phyloP scores from a whole-genome alignment of 2,888 invertebrate genomes.

The Xestia c-nigrum region DNA sequence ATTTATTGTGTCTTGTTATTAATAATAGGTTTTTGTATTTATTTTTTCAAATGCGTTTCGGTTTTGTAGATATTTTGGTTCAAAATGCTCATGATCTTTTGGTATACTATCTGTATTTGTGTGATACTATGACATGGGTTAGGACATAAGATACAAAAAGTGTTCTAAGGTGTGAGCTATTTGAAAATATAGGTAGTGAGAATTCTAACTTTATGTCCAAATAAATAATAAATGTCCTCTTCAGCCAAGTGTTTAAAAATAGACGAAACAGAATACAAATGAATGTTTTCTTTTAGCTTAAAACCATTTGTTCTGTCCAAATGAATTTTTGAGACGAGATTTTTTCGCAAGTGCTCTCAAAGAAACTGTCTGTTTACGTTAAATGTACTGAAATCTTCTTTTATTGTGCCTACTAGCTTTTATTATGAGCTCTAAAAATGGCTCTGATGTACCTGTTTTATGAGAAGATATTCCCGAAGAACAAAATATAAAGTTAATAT shows the following conservation, averaged over 20 bases:
- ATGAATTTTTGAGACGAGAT: conserved; percentile 34
- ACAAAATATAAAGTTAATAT: conserved; percentile 12
- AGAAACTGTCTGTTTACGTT: conserved; percentile 26
- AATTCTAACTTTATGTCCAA: not conserved
- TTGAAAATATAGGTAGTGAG: not conserved
- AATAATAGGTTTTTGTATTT: not conserved
- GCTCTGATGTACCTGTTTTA: not conserved
- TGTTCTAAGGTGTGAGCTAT: not conserved
- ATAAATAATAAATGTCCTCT: not conserved
- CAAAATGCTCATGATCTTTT: not conserved
- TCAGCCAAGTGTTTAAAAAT: conserved; percentile 16
- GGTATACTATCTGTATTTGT: too few relatives aligned
- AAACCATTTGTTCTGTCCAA: conserved; percentile 31
- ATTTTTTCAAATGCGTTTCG: not conserved
- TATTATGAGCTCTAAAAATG: not conserved
- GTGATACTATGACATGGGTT: not conserved
- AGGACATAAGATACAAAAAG: not conserved
- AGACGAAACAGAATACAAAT: conserved; percentile 34
- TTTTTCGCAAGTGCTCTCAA: conserved; percentile 36
- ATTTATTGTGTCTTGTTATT: too few relatives aligned
- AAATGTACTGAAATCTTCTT: conserved; percentile 21
- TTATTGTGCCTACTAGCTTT: conserved; percentile 9
- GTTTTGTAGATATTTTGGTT: not conserved
- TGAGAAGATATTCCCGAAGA: not conserved
- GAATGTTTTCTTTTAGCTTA: conserved; percentile 30